Conservation (phyloP, 1,140 invertebrate genomes). For the Pollicipes pollicipes region DNA sequence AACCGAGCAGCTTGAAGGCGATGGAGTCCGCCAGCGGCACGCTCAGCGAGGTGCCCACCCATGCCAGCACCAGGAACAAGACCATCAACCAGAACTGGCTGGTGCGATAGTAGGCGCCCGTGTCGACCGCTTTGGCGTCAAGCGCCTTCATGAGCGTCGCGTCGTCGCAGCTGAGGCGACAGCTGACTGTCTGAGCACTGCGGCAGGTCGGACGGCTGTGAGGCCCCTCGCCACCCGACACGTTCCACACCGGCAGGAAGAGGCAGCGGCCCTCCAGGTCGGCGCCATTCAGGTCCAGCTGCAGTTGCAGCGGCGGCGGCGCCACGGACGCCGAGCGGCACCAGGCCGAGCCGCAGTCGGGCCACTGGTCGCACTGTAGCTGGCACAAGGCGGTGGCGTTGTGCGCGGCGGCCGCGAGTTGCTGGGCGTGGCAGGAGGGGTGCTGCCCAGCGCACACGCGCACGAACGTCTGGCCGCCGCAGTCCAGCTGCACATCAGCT, state of each 20-base stretch:
- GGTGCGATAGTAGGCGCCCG: background rate
- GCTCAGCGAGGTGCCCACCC: constrained; percentile 11
- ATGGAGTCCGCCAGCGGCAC: constrained; percentile 16
- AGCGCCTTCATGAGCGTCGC: background rate
- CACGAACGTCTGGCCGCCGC: background rate
- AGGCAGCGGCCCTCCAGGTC: background rate
- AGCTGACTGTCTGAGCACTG: background rate
- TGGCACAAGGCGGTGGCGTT: background rate
- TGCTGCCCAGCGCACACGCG: background rate
- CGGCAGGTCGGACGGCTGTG: background rate
- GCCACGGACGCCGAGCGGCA: background rate
- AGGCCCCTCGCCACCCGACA: background rate
- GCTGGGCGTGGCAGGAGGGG: background rate
- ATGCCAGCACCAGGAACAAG: constrained; percentile 11
- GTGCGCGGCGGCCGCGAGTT: background rate
- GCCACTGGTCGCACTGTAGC: background rate
- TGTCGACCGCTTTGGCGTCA: background rate
- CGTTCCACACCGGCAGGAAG: background rate
- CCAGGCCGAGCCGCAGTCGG: background rate
- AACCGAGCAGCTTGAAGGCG: constrained; percentile 13
- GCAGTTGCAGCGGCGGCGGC: background rate
- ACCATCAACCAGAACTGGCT: constrained; percentile 15
- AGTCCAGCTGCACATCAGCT: background rate
- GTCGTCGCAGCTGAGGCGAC: background rate
- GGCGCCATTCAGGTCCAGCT: background rate